Percentiles rank a stretch among this genome's conserved stretches.
Evolutionary conservation across 2,113 vertebrate genomes (phyloP).

Genomic region (Peromyscus californicus): DNA sequence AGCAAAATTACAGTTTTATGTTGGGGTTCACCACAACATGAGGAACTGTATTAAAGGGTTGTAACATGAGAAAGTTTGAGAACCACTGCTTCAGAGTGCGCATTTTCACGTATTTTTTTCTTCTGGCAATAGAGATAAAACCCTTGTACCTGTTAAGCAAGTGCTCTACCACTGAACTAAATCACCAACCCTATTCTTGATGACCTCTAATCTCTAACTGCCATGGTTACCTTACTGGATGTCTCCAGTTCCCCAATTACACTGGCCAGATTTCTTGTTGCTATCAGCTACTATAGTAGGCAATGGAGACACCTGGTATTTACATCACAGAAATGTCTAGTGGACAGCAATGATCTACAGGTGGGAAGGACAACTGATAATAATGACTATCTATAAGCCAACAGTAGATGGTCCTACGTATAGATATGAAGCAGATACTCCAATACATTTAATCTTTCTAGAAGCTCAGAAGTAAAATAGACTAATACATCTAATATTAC

Average conservation of each 20-base stretch:
- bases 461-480: neutral
- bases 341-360: neutral
- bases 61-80: neutral
- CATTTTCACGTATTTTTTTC: neutral
- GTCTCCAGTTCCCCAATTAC: neutral
- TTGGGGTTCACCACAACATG: neutral
- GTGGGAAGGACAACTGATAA: neutral
- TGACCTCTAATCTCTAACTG: neutral
- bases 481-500: neutral
- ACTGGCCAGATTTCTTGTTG: neutral
- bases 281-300: neutral
- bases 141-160: neutral
- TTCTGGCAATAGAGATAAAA: neutral
- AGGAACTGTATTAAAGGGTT: neutral
- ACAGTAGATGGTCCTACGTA: neutral
- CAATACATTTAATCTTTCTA: slow-evolving; percentile 33
- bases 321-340: slow-evolving; percentile 40
- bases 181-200: neutral
- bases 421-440: neutral
- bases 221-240: neutral
- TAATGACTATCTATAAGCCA: neutral
- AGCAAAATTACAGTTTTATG: neutral
- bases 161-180: neutral
- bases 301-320: neutral
- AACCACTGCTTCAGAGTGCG: neutral